phyloP scores from a whole-genome alignment of 2,113 vertebrate genomes.

The Alces alces region DNA sequence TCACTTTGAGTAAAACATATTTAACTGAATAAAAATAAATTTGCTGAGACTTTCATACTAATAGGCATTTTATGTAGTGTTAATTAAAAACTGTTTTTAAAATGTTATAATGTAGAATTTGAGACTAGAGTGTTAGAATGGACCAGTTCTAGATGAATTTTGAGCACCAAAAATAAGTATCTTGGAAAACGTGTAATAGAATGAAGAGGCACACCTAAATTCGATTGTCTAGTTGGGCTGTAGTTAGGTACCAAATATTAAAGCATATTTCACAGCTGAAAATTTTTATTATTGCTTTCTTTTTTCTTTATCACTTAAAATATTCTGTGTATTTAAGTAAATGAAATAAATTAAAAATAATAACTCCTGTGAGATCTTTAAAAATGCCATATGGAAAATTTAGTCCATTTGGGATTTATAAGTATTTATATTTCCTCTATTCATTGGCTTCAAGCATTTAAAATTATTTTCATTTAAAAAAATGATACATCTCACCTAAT shows the following conservation, averaged over 20 bases:
- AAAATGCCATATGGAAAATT: background rate
- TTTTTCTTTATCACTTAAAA: background rate
- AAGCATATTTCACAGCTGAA: background rate
- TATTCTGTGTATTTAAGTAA: background rate
- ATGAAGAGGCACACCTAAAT: background rate
- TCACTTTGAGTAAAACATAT: background rate
- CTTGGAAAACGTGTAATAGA: background rate
- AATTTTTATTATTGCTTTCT: background rate
- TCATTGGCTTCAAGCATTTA: background rate
- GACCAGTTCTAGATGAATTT: background rate
- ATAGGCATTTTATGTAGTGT: background rate
- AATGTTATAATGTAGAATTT: background rate
- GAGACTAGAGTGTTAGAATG: background rate
- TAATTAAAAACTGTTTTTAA: background rate
- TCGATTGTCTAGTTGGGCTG: background rate
- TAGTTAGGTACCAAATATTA: background rate
- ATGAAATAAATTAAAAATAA: background rate
- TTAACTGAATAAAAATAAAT: background rate
- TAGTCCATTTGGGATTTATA: background rate
- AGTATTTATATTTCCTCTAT: background rate
- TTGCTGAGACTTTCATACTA: background rate
- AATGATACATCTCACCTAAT: background rate
- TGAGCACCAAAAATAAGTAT: background rate
- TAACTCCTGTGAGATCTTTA: background rate
- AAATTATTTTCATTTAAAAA: background rate